Percentiles rank a stretch among this genome's conserved stretches.
Conservation (phyloP, 2,113 vertebrate genomes). For the Aspidoscelis tigris region DNA sequence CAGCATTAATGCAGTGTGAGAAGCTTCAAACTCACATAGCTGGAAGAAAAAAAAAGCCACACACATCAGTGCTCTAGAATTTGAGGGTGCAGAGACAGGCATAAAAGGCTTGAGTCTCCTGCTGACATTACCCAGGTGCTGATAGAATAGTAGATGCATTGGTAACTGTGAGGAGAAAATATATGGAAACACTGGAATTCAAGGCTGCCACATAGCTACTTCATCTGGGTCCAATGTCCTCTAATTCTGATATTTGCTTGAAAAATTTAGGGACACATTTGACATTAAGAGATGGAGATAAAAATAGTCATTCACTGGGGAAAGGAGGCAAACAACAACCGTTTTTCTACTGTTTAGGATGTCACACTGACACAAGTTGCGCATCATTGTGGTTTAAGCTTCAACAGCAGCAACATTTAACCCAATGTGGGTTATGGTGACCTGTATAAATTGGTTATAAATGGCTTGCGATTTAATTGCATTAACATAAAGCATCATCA, state of each 20-base stretch:
- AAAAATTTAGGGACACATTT: neutral
- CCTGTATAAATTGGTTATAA: neutral
- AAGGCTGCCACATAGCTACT: neutral
- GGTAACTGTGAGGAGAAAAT: neutral
- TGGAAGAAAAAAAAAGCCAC: neutral
- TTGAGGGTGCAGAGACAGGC: neutral
- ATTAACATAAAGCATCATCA: neutral
- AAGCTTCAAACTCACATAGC: neutral
- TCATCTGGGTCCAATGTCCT: neutral
- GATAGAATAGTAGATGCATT: neutral
- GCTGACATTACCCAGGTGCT: neutral
- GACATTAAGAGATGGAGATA: neutral
- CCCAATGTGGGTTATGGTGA: neutral
- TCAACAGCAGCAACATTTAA: neutral
- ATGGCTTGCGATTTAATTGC: neutral
- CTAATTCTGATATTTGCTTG: neutral
- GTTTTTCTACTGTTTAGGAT: no score
- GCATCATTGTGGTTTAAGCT: neutral
- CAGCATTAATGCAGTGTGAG: constrained; percentile 15
- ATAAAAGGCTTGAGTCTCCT: constrained; percentile 15
- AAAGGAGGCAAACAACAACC: no score
- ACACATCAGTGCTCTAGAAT: neutral
- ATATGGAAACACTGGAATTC: neutral
- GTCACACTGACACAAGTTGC: no score
- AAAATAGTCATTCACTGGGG: neutral